These are phyloP conservation scores for Ephialtes manifestator DNA, from an alignment of 2,888 invertebrate genomes.

Conservation along the genomic window DNA sequence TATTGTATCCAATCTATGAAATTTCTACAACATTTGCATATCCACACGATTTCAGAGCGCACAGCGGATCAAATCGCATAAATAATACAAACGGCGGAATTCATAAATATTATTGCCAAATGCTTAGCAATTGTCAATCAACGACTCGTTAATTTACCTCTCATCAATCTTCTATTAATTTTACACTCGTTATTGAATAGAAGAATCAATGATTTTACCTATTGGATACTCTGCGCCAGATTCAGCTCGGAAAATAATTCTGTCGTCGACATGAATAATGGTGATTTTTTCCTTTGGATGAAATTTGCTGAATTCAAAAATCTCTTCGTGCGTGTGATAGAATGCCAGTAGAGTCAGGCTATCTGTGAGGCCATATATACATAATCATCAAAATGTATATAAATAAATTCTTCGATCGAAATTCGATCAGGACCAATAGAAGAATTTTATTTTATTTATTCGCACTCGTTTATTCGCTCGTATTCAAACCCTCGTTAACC, in stretches of 20 bases:
- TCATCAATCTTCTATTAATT: not conserved
- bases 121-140: too few species aligned
- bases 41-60: conserved; percentile 40
- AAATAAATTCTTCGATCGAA: conserved; percentile 10
- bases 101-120: conserved; percentile 26
- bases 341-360: too few species aligned
- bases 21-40: conserved; percentile 15
- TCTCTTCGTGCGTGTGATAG: too few species aligned
- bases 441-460: conserved; percentile 12
- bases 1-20: conserved; percentile 11
- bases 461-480: not conserved
- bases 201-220: conserved; percentile 20
- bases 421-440: not conserved
- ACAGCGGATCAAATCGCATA: conserved; percentile 48
- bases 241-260: conserved; percentile 51
- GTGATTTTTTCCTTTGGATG: conserved; percentile 41
- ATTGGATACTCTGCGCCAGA: conserved; percentile 41
- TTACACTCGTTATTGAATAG: too few species aligned
- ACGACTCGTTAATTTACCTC: too few species aligned
- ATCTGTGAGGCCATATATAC: conserved; percentile 39
- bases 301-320: too few species aligned
- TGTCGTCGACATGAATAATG: conserved; percentile 35
- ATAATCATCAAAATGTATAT: conserved; percentile 25
- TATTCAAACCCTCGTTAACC: not conserved
- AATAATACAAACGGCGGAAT: conserved; percentile 37